A percentile compares a stretch with the other conserved stretches of the same genome.
Conservation (phyloP, 2,797 vertebrate species). For the Coilia nasus region DNA sequence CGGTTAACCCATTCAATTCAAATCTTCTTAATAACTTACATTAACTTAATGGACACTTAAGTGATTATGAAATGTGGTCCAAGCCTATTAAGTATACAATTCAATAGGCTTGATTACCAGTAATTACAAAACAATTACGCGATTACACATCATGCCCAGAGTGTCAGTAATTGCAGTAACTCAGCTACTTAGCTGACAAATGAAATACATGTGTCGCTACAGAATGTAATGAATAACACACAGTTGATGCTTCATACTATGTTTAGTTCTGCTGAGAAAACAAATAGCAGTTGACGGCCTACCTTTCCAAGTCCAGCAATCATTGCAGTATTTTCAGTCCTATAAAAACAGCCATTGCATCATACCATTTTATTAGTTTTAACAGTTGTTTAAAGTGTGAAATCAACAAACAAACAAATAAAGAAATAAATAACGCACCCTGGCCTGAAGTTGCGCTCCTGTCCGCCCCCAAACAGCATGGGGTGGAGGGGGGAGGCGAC, state of each 20-base stretch:
- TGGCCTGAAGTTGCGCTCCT: conserved; percentile 90
- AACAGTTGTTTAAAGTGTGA: too few species aligned
- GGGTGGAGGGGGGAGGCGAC: conserved; percentile 79
- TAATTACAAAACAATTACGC: background rate
- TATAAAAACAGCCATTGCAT: too few species aligned
- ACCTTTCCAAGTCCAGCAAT: conserved; percentile 96
- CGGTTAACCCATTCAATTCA: background rate
- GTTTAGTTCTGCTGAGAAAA: background rate
- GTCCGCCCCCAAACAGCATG: conserved; percentile 92
- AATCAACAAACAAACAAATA: conserved; percentile 43
- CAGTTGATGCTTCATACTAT: background rate
- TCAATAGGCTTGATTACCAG: background rate
- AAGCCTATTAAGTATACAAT: background rate
- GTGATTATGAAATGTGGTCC: background rate
- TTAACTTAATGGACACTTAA: background rate
- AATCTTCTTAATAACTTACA: background rate
- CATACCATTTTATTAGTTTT: background rate
- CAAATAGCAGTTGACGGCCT: conserved; percentile 12
- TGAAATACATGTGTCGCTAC: too few species aligned
- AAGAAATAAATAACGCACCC: conserved; percentile 76
- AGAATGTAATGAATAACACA: background rate
- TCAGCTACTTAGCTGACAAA: background rate
- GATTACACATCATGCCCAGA: background rate
- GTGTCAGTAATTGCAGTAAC: background rate
- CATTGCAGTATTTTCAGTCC: conserved; percentile 97